phyloP scores from a whole-genome alignment of 2,888 invertebrate species.

The Napeogenes sylphis region DNA sequence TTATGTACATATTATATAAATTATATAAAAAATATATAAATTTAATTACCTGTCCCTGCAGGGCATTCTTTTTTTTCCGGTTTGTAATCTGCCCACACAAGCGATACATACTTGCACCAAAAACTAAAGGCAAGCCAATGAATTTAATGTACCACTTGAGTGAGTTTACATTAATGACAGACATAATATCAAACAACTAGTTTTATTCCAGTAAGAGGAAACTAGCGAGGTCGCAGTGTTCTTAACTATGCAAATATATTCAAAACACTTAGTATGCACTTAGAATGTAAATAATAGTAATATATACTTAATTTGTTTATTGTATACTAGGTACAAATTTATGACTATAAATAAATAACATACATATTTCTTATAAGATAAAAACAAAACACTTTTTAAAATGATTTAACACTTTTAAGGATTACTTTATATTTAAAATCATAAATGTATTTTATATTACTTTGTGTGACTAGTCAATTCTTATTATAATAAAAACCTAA shows the following conservation, averaged over 20 bases:
- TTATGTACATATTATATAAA: background rate
- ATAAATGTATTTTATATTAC: too few species aligned
- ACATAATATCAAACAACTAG: slow-evolving; percentile 10
- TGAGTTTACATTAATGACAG: slow-evolving; percentile 25
- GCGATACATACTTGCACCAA: slow-evolving; percentile 51
- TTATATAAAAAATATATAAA: background rate
- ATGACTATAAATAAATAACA: too few species aligned
- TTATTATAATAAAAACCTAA: too few species aligned
- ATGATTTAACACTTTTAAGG: too few species aligned
- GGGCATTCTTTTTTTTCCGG: slow-evolving; percentile 58
- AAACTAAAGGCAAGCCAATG: slow-evolving; percentile 54
- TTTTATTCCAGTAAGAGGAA: slow-evolving; percentile 14
- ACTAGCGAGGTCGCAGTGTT: slow-evolving; percentile 14
- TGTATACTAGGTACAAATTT: too few species aligned
- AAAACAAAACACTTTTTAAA: too few species aligned
- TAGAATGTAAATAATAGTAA: background rate
- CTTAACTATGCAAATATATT: slow-evolving; percentile 6
- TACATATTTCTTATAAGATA: too few species aligned
- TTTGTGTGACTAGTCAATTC: too few species aligned
- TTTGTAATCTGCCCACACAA: slow-evolving; percentile 49
- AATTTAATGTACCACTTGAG: slow-evolving; percentile 55
- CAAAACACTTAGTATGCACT: background rate
- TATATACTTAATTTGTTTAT: background rate
- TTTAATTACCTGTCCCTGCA: slow-evolving; percentile 66
- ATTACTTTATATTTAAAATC: too few species aligned